Conservation (phyloP, 2,797 vertebrate genomes). For the Lithobates pipiens region DNA sequence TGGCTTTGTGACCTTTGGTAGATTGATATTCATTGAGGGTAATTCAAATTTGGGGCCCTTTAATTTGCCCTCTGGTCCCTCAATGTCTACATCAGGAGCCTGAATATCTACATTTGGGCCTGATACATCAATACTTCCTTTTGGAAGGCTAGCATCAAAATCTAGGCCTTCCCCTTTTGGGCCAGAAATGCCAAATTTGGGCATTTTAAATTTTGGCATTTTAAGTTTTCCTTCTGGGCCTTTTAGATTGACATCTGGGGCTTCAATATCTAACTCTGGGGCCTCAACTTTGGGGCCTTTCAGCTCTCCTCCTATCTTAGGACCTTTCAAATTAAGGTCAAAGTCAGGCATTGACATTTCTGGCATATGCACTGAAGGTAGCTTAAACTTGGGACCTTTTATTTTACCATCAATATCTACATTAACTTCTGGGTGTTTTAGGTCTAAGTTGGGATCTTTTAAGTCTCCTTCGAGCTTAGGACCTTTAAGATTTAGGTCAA, state of each 20-base stretch:
- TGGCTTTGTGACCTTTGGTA: too few species aligned
- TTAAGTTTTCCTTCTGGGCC: conserved; percentile 64
- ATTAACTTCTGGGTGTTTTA: conserved; percentile 18
- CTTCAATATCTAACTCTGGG: conserved; percentile 55
- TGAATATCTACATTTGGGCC: conserved; percentile 58
- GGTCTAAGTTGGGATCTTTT: conserved; percentile 55
- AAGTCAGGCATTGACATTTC: conserved; percentile 39
- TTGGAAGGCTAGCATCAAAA: conserved; percentile 59
- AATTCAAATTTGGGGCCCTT: too few species aligned
- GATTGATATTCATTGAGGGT: too few species aligned
- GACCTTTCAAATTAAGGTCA: conserved; percentile 40
- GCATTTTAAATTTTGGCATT: conserved; percentile 56
- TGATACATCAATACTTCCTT: background rate
- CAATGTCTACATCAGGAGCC: background rate
- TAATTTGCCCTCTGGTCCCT: too few species aligned
- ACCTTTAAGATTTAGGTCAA: conserved; percentile 58
- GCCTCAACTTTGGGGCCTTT: conserved; percentile 48
- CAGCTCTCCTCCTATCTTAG: background rate
- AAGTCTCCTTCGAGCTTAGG: conserved; percentile 58
- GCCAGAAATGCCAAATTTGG: conserved; percentile 63
- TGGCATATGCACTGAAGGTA: conserved; percentile 65
- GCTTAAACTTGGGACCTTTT: conserved; percentile 57
- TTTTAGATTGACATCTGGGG: conserved; percentile 62
- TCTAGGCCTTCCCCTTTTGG: conserved; percentile 64
- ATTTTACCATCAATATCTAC: conserved; percentile 54